A percentile compares a stretch with the other conserved stretches of the same genome.
Conservation (phyloP, 2,888 invertebrate species). For the Opisthograptis luteolata region DNA sequence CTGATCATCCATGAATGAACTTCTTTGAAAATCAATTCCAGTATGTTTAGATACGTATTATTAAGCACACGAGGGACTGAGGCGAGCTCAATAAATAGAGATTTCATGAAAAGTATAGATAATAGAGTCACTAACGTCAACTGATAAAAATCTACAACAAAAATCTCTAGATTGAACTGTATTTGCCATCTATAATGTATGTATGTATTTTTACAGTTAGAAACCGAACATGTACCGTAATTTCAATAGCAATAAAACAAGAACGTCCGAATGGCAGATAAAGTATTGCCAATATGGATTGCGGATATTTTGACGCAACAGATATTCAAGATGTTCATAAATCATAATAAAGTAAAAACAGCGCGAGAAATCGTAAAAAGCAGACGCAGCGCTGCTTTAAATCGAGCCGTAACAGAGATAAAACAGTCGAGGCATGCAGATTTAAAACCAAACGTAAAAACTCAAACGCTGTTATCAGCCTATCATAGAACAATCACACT, state of each 20-base stretch:
- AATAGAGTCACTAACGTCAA: too few species aligned
- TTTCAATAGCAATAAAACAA: slow-evolving; percentile 40
- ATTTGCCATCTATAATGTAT: too few species aligned
- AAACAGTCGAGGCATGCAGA: not conserved
- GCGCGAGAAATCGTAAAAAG: slow-evolving; percentile 34
- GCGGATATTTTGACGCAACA: slow-evolving; percentile 49
- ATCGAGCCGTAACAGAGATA: slow-evolving; percentile 13
- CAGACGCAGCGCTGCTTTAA: slow-evolving; percentile 23
- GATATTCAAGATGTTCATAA: slow-evolving; percentile 50
- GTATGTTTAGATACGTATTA: too few species aligned
- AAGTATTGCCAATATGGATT: slow-evolving; percentile 43
- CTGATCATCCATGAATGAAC: not conserved
- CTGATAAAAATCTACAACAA: too few species aligned
- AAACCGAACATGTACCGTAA: slow-evolving; percentile 5
- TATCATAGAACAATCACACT: slow-evolving; percentile 7
- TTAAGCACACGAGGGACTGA: too few species aligned
- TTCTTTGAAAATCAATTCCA: not conserved
- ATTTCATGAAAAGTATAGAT: too few species aligned
- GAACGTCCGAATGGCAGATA: slow-evolving; percentile 34
- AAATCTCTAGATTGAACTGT: too few species aligned
- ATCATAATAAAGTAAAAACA: slow-evolving; percentile 43
- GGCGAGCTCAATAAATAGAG: too few species aligned
- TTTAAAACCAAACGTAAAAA: slow-evolving; percentile 1
- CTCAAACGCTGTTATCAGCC: slow-evolving; percentile 6
- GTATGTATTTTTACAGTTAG: not conserved